Conservation (phyloP, 2,888 invertebrate species). For the Dryadula phaetusa region DNA sequence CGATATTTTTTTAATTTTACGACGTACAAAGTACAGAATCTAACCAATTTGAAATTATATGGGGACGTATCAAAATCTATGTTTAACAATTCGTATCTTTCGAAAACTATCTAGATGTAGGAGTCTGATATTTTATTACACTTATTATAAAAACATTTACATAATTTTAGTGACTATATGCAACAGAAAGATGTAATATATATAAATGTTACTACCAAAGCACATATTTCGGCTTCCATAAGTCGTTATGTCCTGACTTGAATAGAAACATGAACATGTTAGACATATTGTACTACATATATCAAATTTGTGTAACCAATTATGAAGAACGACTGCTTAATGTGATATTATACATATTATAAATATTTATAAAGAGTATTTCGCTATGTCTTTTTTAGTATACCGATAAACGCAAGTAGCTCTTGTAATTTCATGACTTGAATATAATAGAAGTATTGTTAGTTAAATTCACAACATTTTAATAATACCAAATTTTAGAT, state of each 20-base stretch:
- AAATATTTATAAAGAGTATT: conserved; percentile 25
- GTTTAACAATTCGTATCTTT: too few species aligned
- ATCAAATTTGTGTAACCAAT: conserved; percentile 27
- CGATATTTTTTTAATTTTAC: too few species aligned
- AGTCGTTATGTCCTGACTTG: conserved; percentile 47
- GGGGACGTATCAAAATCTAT: too few species aligned
- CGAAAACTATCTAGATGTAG: too few species aligned
- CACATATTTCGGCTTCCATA: background rate
- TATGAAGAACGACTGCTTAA: conserved; percentile 25
- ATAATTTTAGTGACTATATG: too few species aligned
- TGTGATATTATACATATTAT: conserved; percentile 28
- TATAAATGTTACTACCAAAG: background rate
- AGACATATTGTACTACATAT: conserved; percentile 24
- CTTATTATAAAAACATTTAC: too few species aligned
- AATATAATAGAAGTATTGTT: conserved; percentile 3
- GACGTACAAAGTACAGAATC: too few species aligned
- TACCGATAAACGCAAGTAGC: conserved; percentile 20
- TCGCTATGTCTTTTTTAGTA: conserved; percentile 26
- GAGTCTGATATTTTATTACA: too few species aligned
- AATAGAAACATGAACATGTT: conserved; percentile 54
- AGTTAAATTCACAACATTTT: background rate
- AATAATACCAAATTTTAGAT: background rate
- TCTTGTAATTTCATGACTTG: conserved; percentile 28
- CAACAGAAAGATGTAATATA: too few species aligned
- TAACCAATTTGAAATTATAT: too few species aligned